Evolutionary conservation across 1,140 invertebrate species (phyloP).

Genomic region (Leptinotarsa defecta): DNA sequence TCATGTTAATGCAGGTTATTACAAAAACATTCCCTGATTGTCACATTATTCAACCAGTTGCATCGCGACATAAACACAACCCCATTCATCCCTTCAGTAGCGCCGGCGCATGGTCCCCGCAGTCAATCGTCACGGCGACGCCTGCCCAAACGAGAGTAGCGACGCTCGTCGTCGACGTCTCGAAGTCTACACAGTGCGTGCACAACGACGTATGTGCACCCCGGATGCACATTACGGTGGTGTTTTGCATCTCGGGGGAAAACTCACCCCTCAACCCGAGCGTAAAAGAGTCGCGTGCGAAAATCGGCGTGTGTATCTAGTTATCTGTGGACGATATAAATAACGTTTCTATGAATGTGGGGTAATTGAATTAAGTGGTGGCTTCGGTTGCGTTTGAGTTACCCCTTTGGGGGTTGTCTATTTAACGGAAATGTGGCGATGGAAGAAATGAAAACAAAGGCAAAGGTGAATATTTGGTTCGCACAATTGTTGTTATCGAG

Average conservation of each 20-base stretch:
- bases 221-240: slow-evolving; percentile 8
- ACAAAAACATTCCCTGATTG: too few species aligned
- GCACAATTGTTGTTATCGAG: too few species aligned
- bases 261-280: neutral
- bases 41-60: too few species aligned
- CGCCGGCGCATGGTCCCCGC: neutral
- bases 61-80: too few species aligned
- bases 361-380: slow-evolving; percentile 16
- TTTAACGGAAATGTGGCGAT: neutral
- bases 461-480: too few species aligned
- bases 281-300: neutral
- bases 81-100: neutral
- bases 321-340: slow-evolving; percentile 18
- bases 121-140: slow-evolving; percentile 14
- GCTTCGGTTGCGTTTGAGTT: slow-evolving; percentile 10
- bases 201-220: neutral
- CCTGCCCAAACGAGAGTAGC: slow-evolving; percentile 30
- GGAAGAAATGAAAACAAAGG: neutral
- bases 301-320: slow-evolving; percentile 27
- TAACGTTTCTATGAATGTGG: slow-evolving; percentile 16
- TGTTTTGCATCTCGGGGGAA: slow-evolving; percentile 1
- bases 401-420: neutral
- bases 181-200: slow-evolving; percentile 28
- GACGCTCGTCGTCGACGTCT: slow-evolving; percentile 30
- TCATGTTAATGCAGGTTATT: too few species aligned